phyloP scores from a whole-genome alignment of 2,888 invertebrate species.

The Choreutis nemorana region DNA sequence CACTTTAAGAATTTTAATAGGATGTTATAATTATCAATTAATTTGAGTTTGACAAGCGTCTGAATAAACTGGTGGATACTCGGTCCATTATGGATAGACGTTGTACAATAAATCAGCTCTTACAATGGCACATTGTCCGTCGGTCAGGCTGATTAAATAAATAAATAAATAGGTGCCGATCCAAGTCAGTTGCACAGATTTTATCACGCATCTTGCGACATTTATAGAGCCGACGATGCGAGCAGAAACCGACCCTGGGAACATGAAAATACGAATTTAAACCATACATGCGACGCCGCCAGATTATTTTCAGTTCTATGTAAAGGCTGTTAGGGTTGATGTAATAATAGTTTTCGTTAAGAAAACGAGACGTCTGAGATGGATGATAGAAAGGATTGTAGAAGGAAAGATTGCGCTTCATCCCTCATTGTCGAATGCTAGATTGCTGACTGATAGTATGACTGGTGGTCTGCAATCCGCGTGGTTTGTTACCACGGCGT shows the following conservation, averaged over 20 bases:
- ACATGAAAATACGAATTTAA: conserved; percentile 26
- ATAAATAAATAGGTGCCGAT: conserved; percentile 61
- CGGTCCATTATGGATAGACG: conserved; percentile 35
- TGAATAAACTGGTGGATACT: too few relatives aligned
- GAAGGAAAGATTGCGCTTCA: conserved; percentile 22
- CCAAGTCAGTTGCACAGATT: conserved; percentile 46
- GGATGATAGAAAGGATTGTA: conserved; percentile 17
- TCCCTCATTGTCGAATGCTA: conserved; percentile 24
- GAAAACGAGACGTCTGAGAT: conserved; percentile 20
- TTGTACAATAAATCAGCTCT: conserved; percentile 50
- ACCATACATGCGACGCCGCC: conserved; percentile 20
- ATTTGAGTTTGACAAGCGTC: too few relatives aligned
- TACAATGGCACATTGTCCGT: conserved; percentile 65
- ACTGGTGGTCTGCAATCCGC: too few relatives aligned
- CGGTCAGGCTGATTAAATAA: conserved; percentile 59
- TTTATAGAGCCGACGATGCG: conserved; percentile 28
- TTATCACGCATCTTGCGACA: conserved; percentile 44
- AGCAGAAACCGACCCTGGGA: conserved; percentile 26
- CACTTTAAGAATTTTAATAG: too few relatives aligned
- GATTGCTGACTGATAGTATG: too few relatives aligned
- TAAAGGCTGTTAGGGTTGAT: conserved; percentile 20
- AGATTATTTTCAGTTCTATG: conserved; percentile 27
- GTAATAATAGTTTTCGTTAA: conserved; percentile 24
- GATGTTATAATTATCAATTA: too few relatives aligned
- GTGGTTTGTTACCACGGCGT: too few relatives aligned